Evolutionary conservation across 2,888 invertebrate species (phyloP).

Genomic region (Scaptomyza cyrtandrae): DNA sequence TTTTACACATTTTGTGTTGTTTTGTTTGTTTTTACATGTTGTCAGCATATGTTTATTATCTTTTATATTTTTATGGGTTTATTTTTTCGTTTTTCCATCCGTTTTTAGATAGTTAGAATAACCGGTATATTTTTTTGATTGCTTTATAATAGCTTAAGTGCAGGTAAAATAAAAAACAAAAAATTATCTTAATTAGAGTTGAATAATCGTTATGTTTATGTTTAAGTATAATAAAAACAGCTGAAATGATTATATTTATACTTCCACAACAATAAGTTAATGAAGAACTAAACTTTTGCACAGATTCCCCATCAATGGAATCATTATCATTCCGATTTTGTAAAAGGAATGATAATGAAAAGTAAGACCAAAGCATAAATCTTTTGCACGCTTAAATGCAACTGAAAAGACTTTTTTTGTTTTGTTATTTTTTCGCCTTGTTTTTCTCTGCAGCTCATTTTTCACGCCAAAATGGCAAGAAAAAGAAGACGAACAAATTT

Average conservation of each 20-base stretch:
- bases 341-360: slow-evolving; percentile 24
- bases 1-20: slow-evolving; percentile 33
- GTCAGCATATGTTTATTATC: slow-evolving; percentile 27
- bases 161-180: not conserved
- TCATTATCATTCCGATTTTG: slow-evolving; percentile 25
- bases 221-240: not conserved
- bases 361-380: slow-evolving; percentile 39
- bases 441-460: slow-evolving; percentile 55
- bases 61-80: slow-evolving; percentile 6
- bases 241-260: not conserved
- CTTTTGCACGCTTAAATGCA: slow-evolving; percentile 54
- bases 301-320: slow-evolving; percentile 35
- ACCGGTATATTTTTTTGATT: slow-evolving; percentile 41
- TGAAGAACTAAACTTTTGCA: slow-evolving; percentile 17
- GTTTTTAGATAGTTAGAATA: slow-evolving; percentile 31
- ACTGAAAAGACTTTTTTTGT: slow-evolving; percentile 35
- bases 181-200: not conserved
- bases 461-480: slow-evolving; percentile 48
- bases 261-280: slow-evolving; percentile 40
- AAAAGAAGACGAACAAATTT: slow-evolving; percentile 22
- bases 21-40: slow-evolving; percentile 23
- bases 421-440: slow-evolving; percentile 15
- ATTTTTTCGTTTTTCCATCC: slow-evolving; percentile 1
- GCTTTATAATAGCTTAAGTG: slow-evolving; percentile 2
- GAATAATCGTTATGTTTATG: not conserved